Evolutionary conservation across 2,797 vertebrate species (phyloP).

Genomic region (Squalus acanthias): DNA sequence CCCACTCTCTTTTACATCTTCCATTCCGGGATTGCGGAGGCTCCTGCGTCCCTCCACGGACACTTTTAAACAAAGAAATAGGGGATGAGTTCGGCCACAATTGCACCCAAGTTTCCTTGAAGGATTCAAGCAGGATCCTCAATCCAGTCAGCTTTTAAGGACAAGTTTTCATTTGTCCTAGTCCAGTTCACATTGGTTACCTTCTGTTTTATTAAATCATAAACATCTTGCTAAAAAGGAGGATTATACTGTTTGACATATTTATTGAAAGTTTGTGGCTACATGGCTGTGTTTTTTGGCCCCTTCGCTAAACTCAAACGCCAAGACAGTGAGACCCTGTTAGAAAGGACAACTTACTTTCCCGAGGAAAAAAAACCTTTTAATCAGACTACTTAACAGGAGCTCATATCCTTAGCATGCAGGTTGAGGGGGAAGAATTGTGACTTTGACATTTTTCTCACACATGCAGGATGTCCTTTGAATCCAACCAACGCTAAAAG

Average conservation of each 20-base stretch:
- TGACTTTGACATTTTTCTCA: background rate
- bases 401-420: background rate
- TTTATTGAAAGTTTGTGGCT: background rate
- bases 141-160: background rate
- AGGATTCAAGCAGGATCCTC: background rate
- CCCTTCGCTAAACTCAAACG: too few species aligned
- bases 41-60: background rate
- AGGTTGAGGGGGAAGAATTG: background rate
- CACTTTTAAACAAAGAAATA: background rate
- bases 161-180: background rate
- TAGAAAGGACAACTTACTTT: background rate
- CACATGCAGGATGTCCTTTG: background rate
- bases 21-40: background rate
- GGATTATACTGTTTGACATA: background rate
- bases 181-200: background rate
- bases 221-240: background rate
- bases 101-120: background rate
- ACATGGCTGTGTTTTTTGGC: background rate
- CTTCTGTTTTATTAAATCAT: background rate
- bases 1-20: background rate
- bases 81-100: background rate
- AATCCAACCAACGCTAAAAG: background rate
- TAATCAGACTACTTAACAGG: background rate
- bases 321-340: background rate
- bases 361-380: background rate